Evolutionary conservation across 2,797 vertebrate genomes (phyloP).

Genomic region (Synaphobranchus kaupii): DNA sequence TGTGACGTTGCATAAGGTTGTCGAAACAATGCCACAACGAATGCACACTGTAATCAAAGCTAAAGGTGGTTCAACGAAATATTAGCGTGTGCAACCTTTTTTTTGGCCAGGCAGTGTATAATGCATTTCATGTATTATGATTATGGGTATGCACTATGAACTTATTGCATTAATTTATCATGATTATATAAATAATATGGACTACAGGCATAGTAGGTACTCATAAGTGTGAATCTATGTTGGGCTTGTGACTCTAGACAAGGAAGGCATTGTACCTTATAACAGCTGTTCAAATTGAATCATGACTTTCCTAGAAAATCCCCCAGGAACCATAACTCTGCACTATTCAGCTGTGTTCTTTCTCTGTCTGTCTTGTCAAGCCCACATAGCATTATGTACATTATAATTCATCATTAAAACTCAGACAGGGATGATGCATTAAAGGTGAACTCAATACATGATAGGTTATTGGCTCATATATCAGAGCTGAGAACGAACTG

Average conservation of each 20-base stretch:
- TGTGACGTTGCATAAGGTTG: too few relatives aligned
- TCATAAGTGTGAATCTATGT: not conserved
- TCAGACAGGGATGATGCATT: not conserved
- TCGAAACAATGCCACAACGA: too few relatives aligned
- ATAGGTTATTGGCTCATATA: conserved; percentile 7
- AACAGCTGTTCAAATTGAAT: not conserved
- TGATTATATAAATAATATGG: not conserved
- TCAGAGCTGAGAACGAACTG: not conserved
- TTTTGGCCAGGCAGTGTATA: too few relatives aligned
- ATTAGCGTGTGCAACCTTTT: too few relatives aligned
- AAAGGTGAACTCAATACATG: not conserved
- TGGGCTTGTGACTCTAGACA: not conserved
- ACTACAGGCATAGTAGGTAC: not conserved
- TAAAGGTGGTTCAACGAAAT: too few relatives aligned
- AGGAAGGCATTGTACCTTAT: not conserved
- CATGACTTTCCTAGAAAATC: not conserved
- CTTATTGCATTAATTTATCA: not conserved
- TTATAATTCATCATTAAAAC: conserved; percentile 6
- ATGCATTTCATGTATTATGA: not conserved
- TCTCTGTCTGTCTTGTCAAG: not conserved
- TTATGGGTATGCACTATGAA: not conserved
- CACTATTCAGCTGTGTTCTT: not conserved
- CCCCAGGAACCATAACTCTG: not conserved
- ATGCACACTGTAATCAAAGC: too few relatives aligned
- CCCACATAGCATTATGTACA: not conserved